Evolutionary conservation across 2,797 vertebrate genomes (phyloP).

Genomic region (Ceryle rudis): DNA sequence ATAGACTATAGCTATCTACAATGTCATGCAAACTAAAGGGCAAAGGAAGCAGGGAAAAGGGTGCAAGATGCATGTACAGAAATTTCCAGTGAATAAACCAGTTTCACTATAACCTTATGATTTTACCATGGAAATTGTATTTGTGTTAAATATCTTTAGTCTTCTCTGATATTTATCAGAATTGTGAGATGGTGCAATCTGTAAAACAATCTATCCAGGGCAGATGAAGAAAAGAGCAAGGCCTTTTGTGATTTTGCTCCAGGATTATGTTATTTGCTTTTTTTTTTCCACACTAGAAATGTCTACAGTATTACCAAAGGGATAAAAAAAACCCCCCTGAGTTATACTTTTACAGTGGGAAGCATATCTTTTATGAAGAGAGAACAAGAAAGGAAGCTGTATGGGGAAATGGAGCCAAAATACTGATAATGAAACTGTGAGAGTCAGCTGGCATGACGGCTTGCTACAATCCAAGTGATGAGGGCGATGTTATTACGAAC

Average conservation of each 20-base stretch:
- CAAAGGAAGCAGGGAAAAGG: neutral
- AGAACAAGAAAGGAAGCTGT: neutral
- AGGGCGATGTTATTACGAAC: neutral
- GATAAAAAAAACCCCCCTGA: neutral
- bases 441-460: neutral
- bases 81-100: neutral
- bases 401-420: neutral
- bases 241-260: neutral
- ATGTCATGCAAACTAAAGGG: neutral
- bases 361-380: neutral
- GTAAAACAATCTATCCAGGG: neutral
- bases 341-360: neutral
- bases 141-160: neutral
- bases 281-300: neutral
- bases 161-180: neutral
- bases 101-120: neutral
- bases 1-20: neutral
- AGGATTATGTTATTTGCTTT: neutral
- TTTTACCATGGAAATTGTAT: neutral
- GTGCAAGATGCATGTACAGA: accelerated
- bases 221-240: neutral
- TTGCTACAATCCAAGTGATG: neutral
- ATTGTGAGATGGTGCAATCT: neutral
- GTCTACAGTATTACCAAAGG: neutral
- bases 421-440: neutral